Evolutionary conservation across 2,113 vertebrate species (phyloP).

Genomic region (Vanacampus margaritifer): DNA sequence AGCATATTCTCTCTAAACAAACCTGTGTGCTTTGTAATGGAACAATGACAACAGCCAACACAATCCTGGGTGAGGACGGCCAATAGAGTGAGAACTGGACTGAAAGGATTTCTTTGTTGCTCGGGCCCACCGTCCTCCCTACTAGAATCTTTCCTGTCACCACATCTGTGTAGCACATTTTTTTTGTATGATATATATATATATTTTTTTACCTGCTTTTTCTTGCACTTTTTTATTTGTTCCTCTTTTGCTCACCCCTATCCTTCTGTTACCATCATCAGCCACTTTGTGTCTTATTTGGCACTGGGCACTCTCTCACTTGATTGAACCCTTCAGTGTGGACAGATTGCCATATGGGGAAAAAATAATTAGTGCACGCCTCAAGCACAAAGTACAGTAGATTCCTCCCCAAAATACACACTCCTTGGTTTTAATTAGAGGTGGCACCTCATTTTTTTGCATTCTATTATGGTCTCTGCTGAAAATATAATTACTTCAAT

Average conservation of each 20-base stretch:
- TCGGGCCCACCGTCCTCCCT: conserved; percentile 25
- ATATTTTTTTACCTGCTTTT: neutral
- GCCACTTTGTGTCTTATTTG: conserved; percentile 27
- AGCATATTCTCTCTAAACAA: conserved; percentile 47
- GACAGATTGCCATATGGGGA: conserved; percentile 68
- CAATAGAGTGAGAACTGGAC: conserved; percentile 27
- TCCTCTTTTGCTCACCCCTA: neutral
- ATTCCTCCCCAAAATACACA: conserved; percentile 35
- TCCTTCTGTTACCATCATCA: neutral
- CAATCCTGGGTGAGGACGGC: conserved; percentile 37
- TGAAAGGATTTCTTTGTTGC: conserved; percentile 65
- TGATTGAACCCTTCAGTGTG: conserved; percentile 52
- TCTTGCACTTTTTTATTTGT: neutral
- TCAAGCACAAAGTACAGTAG: conserved; percentile 38
- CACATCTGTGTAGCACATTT: conserved; percentile 65
- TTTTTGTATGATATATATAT: conserved; percentile 6
- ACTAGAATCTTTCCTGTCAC: conserved; percentile 11
- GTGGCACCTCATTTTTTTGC: conserved; percentile 33
- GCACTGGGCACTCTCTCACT: conserved; percentile 47
- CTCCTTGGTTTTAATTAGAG: conserved; percentile 51
- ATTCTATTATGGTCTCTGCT: conserved; percentile 49
- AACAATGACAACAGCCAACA: conserved; percentile 65
- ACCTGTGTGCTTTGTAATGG: conserved; percentile 59
- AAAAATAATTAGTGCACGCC: conserved; percentile 67
- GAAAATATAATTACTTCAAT: conserved; percentile 55